These are phyloP conservation scores for Hirudo medicinalis DNA, from an alignment of 1,140 invertebrate species.

Conservation along the genomic window DNA sequence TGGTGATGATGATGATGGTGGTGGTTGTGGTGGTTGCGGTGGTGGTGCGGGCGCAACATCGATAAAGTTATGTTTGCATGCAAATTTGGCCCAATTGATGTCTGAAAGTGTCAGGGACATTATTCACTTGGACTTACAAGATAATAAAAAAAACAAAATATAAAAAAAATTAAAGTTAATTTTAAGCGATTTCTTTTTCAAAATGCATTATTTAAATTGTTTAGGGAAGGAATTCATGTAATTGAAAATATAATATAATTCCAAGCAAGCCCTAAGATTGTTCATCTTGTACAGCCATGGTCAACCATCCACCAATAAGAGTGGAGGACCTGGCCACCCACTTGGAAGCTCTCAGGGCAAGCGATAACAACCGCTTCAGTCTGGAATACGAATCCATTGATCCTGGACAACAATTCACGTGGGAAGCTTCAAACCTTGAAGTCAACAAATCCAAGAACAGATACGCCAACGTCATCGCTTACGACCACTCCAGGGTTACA, in stretches of 20 bases:
- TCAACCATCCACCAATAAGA: slow-evolving; percentile 81
- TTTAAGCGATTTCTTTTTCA: too few relatives aligned
- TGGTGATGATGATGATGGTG: neutral
- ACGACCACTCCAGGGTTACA: slow-evolving; percentile 61
- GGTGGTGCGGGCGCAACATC: slow-evolving; percentile 15
- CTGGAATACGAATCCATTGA: slow-evolving; percentile 67
- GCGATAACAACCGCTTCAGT: slow-evolving; percentile 86
- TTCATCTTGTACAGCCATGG: slow-evolving; percentile 32
- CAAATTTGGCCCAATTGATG: too few relatives aligned
- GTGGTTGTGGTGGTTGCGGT: slow-evolving; percentile 15
- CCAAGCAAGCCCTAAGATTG: too few relatives aligned
- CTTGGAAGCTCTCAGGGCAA: slow-evolving; percentile 84
- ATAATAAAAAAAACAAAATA: too few relatives aligned
- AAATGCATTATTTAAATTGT: too few relatives aligned
- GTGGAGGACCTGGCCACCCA: slow-evolving; percentile 83
- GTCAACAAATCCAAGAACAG: slow-evolving; percentile 97
- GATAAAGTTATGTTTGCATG: too few relatives aligned
- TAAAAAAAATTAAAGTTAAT: too few relatives aligned
- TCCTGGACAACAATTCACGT: slow-evolving; percentile 97
- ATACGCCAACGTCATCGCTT: slow-evolving; percentile 97
- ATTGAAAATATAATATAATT: too few relatives aligned
- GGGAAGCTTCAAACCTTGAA: slow-evolving; percentile 96
- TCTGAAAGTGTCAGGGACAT: too few relatives aligned
- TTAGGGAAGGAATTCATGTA: too few relatives aligned
- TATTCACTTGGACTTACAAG: too few relatives aligned